Base-by-base conservation (phyloP, 1,140 invertebrate genomes). In the Sycobia sp. region DNA sequence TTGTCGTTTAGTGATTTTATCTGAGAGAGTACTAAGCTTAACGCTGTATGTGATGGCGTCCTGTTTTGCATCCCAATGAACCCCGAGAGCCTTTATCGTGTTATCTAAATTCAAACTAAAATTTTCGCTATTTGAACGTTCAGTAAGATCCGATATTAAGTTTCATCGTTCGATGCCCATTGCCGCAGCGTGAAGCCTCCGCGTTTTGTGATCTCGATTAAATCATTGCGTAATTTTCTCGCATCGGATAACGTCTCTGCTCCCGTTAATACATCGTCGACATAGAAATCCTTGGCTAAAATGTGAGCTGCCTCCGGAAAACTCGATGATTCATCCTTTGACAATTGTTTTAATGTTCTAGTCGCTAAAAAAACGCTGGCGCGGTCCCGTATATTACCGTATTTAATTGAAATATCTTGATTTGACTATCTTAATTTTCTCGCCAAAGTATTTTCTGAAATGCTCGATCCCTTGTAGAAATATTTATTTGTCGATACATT, bases 401-500 rank as follows among this genome's bases (percentile, higher is more conserved):
- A 27, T 18, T 47, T 27, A 4, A 13, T n/a, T 23, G 2, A 14
- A n/a, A n/a, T n/a, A n/a, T n/a, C n/a, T n/a, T n/a, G n/a, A n/a
- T n/a, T n/a, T n/a, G n/a, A n/a, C n/a, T n/a, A n/a, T n/a, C n/a
- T n/a, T n/a, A 4, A 25, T 13, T 11, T 25, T 47, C 11, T 13
- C 44, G 10, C 4, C 14, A 22, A 7, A 47, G 14, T 5, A 47
- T 47, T 14, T 27, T 47, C 14, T 47, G 44, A 47, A 11, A 27
- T 13, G 2, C 5, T 27, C 7, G 9, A 25, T 55, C 51, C 7
- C 5, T 1, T 20, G 20, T 36, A 18, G 67, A 34, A 10, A 79
- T 60, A n/a, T 46, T 47, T 22, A 79, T 69, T 49, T 75, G 71
- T 16, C 73, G 47, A 67, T 75, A 79, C 76, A 79, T 80, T 60